Evolutionary conservation across 2,113 vertebrate species (phyloP).

Genomic region (Beaufortia kweichowensis): DNA sequence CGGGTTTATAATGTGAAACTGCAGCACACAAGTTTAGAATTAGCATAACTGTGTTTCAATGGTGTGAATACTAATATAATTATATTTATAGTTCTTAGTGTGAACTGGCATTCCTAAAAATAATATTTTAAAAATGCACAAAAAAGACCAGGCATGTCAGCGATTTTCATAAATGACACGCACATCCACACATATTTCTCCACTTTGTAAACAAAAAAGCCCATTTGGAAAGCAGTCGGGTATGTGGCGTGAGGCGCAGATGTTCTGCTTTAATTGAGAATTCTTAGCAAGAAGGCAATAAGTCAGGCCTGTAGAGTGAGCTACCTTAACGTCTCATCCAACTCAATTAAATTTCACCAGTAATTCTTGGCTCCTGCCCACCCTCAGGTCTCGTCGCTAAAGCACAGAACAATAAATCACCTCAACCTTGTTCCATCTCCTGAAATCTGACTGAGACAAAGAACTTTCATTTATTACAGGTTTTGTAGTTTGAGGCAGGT

Average conservation of each 20-base stretch:
- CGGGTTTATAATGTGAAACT: too few species aligned
- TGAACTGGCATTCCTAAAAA: too few species aligned
- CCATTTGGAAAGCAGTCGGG: background rate
- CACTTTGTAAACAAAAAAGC: conserved; percentile 17
- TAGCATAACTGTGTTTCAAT: too few species aligned
- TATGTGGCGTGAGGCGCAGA: background rate
- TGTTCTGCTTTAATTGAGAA: conserved; percentile 44
- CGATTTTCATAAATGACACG: background rate
- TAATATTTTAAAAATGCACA: too few species aligned
- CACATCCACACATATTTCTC: background rate
- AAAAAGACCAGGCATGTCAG: too few species aligned
- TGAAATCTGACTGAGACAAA: conserved; percentile 25
- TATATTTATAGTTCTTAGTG: too few species aligned
- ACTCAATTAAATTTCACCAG: conserved; percentile 55
- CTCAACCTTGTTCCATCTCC: conserved; percentile 31
- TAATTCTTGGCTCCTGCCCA: conserved; percentile 53
- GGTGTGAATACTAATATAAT: too few species aligned
- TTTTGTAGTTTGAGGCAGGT: background rate
- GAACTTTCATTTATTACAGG: conserved; percentile 15
- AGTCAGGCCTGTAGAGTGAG: conserved; percentile 43
- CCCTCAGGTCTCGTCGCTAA: conserved; percentile 39
- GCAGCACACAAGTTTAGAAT: too few species aligned
- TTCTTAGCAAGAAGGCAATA: conserved; percentile 37
- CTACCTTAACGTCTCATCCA: conserved; percentile 43
- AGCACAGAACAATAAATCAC: conserved; percentile 57